phyloP scores from a whole-genome alignment of 2,113 vertebrate genomes.

The Microcebus lehilahytsara region DNA sequence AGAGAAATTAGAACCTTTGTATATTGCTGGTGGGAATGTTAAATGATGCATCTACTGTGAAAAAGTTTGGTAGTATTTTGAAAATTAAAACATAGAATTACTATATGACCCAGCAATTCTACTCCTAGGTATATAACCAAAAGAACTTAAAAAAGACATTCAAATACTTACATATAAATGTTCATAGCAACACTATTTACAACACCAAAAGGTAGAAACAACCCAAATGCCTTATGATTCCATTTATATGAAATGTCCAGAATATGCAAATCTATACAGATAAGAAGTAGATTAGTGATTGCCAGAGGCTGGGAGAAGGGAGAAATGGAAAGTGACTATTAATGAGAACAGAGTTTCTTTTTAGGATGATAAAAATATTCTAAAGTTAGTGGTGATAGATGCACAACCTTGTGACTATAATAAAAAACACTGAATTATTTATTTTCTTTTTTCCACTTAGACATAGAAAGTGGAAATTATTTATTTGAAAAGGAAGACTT shows the following conservation, averaged over 20 bases:
- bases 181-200: background rate
- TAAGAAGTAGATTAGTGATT: background rate
- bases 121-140: background rate
- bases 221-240: background rate
- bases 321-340: background rate
- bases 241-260: background rate
- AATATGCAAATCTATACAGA: background rate
- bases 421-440: background rate
- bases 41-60: background rate
- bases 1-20: background rate
- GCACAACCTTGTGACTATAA: background rate
- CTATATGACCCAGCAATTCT: background rate
- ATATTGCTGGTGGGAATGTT: background rate
- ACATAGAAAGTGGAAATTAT: background rate
- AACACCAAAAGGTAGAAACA: background rate
- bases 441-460: too few species aligned
- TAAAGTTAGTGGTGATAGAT: background rate
- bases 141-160: background rate
- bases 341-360: background rate
- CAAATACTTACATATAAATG: background rate
- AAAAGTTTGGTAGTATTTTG: background rate
- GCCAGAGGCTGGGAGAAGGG: background rate
- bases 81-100: constrained; percentile 2
- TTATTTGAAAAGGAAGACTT: background rate
- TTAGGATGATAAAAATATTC: background rate